A percentile compares a stretch with the other conserved stretches of the same genome.
Conservation (phyloP, 1,140 invertebrate species). For the Achroia grisella region DNA sequence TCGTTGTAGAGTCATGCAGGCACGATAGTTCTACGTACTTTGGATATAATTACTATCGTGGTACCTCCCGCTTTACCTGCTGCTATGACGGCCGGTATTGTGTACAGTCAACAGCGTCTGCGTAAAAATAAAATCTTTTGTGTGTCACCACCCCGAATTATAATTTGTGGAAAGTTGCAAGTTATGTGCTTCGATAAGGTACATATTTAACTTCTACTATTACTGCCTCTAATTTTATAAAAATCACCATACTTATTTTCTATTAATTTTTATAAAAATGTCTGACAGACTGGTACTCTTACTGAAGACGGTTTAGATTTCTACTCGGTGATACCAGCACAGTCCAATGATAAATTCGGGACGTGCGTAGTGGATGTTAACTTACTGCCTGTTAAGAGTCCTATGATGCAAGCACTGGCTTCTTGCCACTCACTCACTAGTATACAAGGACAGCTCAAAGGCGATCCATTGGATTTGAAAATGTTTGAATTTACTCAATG, state of each 20-base stretch:
- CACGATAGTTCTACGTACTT: constrained; percentile 75
- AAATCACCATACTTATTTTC: no score
- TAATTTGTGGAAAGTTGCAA: constrained; percentile 92
- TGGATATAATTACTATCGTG: constrained; percentile 96
- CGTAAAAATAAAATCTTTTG: constrained; percentile 89
- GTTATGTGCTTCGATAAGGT: constrained; percentile 97
- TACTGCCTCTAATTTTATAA: no score
- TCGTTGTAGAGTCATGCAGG: constrained; percentile 47
- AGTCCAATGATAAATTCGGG: constrained; percentile 73
- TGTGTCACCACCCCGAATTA: constrained; percentile 92
- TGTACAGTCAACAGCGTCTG: constrained; percentile 88
- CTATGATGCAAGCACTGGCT: constrained; percentile 78
- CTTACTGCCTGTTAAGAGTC: constrained; percentile 63
- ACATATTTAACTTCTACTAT: no score
- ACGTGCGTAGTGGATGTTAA: constrained; percentile 74
- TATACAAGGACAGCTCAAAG: constrained; percentile 83
- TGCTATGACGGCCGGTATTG: constrained; percentile 92
- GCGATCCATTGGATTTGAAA: constrained; percentile 90
- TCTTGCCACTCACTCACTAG: constrained; percentile 89
- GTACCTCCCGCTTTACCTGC: constrained; percentile 95
- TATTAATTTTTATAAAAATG: not conserved
- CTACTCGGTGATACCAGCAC: constrained; percentile 85
- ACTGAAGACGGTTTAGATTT: constrained; percentile 96
- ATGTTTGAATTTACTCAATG: constrained; percentile 92
- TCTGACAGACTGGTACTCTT: constrained; percentile 88